Evolutionary conservation across 1,140 invertebrate species (phyloP).

Genomic region (Apis mellifera): Amel_HAv3.1 CM009935.2:382501-383000

Average conservation of each 20-base stretch:
- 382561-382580: background rate
- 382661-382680: no score
- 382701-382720: background rate
- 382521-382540: background rate
- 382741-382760: background rate
- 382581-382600: background rate
- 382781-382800: background rate
- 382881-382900: conserved; percentile 1
- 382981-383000: background rate
- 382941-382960: conserved; percentile 27
- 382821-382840: background rate
- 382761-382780: background rate
- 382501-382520: conserved; percentile 35
- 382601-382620: no score
- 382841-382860: background rate
- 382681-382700: no score
- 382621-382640: background rate
- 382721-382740: conserved; percentile 8
- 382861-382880: background rate
- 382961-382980: conserved; percentile 17
- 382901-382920: background rate
- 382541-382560: background rate
- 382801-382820: background rate
- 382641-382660: background rate
- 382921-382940: background rate